These are phyloP conservation scores for Palythoa heliodiscus DNA, from an alignment of 92 coral and sea anemone genomes.

Conservation along the genomic window DNA sequence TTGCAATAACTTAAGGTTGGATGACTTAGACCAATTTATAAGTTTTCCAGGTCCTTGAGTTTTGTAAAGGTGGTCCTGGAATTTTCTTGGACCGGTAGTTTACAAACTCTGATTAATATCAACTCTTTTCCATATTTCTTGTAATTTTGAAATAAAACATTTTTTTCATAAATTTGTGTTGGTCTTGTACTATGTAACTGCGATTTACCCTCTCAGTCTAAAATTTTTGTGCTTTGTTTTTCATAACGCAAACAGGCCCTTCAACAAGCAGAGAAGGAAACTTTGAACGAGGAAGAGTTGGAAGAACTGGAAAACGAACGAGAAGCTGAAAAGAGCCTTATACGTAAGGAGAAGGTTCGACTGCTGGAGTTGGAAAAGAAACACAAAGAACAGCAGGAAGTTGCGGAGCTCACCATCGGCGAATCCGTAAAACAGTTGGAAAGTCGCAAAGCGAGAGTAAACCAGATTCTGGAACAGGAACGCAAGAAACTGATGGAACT, in stretches of 20 bases:
- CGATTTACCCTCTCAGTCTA: background rate
- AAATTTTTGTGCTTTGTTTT: background rate
- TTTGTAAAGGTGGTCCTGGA: too few species aligned
- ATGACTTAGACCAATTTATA: too few species aligned
- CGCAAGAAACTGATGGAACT: slow-evolving; percentile 82
- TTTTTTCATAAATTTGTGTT: background rate
- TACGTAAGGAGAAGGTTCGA: slow-evolving; percentile 94
- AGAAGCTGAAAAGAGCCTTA: slow-evolving; percentile 95
- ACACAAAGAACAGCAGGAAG: slow-evolving; percentile 97
- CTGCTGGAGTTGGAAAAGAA: slow-evolving; percentile 96
- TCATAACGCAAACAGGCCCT: slow-evolving; percentile 59
- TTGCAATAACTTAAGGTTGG: too few species aligned
- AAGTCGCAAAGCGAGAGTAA: slow-evolving; percentile 83
- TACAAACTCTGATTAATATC: too few species aligned
- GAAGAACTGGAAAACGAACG: slow-evolving; percentile 96
- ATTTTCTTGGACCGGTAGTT: too few species aligned
- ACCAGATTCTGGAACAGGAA: slow-evolving; percentile 82
- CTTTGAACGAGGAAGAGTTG: slow-evolving; percentile 91
- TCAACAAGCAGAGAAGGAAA: slow-evolving; percentile 98
- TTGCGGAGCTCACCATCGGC: slow-evolving; percentile 94
- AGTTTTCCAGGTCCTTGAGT: too few species aligned
- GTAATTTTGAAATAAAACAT: background rate
- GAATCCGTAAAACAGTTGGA: slow-evolving; percentile 96
- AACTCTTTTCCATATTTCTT: too few species aligned
- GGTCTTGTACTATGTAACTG: background rate